Base-by-base conservation (phyloP, 2,888 invertebrate genomes). In the Himalopsyche kuldschensis region DNA sequence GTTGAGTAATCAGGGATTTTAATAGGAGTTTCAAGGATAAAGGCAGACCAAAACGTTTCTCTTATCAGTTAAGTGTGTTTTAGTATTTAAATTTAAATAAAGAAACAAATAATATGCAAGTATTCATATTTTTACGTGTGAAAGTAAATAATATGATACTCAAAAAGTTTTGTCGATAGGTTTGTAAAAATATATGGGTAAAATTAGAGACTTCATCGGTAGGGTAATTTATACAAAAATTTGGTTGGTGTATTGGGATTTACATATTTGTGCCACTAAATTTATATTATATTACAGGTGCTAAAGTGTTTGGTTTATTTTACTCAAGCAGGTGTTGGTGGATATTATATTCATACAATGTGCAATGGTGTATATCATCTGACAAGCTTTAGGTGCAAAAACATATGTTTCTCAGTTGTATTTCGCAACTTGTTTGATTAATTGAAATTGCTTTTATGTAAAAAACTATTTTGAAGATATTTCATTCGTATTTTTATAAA, bases 21-120 rank as follows among this genome's bases (percentile, higher is more conserved):
- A 30, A 80, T 11, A 35, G 80, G 30, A 80, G 2, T 3, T 48
- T 79, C 1, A 6, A 10, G 80, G 80, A 76, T 32, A 2, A 63
- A 31, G 20, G 69, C 55, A 41, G 82, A 86, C 86, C 86, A 86
- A 86, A 84, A 84, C 81, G 86, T 85, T 84, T 86, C 86, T 86
- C 86, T 86, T 85, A 79, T 80, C 79, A 81, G 78, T 79, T 46
- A 69, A 30, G 69, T 69, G 75, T 84, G 35, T 82, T 69, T 79
- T 80, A 10, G 69, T 69, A 69, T 27, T 27, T 10, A 69, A 27
- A 15, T 15, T 15, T 15, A 41, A 41, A 41, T 0, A 41, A 15
- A 41, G 2, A 3, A 15, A 15, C 3, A 2, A 41, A 15, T 15
- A 41, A 4, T 41, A 15, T 46, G 47, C 31, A 80, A 75, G 46